These are phyloP conservation scores for Carcharodon carcharias DNA, from an alignment of 2,797 vertebrate genomes.

Conservation along the genomic window DNA sequence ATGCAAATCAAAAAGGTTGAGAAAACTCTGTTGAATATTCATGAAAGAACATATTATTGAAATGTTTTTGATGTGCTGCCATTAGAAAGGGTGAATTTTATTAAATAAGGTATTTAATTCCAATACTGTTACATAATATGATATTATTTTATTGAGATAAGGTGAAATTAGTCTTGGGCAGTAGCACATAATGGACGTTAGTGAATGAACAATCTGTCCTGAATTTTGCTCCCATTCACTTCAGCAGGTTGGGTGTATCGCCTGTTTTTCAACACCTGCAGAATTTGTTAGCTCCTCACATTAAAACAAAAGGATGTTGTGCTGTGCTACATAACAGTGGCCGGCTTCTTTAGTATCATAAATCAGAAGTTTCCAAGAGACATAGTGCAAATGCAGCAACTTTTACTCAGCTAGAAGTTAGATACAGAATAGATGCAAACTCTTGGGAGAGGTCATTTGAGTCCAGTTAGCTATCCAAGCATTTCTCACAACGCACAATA, in stretches of 20 bases:
- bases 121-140: too few species aligned
- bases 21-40: background rate
- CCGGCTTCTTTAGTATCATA: background rate
- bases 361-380: background rate
- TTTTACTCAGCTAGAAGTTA: background rate
- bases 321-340: background rate
- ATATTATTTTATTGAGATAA: background rate
- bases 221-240: background rate
- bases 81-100: background rate
- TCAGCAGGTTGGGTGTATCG: background rate
- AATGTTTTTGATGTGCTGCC: too few species aligned
- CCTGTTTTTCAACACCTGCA: background rate
- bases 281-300: background rate
- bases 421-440: background rate
- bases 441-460: background rate
- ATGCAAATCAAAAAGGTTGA: background rate
- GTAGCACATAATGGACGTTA: background rate
- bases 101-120: background rate
- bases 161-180: background rate
- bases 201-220: background rate
- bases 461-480: background rate
- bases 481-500: constrained; percentile 1
- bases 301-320: background rate
- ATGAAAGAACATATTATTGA: background rate
- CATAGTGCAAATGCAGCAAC: background rate